Conservation (phyloP, 2,888 invertebrate genomes). For the Lycaena phlaeas region DNA sequence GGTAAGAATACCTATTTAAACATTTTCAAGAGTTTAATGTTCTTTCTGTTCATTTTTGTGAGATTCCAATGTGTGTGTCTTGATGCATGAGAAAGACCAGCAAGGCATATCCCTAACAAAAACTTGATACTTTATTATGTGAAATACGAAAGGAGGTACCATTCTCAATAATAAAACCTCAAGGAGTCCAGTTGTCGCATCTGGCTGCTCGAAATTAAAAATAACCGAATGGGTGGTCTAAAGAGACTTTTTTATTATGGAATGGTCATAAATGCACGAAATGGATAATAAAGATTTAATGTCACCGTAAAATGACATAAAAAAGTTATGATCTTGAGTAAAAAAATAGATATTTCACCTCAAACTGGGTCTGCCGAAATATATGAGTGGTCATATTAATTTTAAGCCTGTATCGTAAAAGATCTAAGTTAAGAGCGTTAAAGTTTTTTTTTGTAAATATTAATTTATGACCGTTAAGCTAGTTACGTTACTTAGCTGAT, state of each 20-base stretch:
- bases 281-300: constrained; percentile 21
- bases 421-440: no score
- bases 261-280: constrained; percentile 17
- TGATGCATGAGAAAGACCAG: no score
- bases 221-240: constrained; percentile 7
- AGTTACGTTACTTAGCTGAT: no score
- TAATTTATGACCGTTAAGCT: no score
- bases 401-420: constrained; percentile 4
- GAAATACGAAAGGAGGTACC: no score
- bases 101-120: no score
- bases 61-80: no score
- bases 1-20: no score
- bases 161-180: background rate
- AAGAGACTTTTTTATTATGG: constrained; percentile 18
- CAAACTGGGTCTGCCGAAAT: constrained; percentile 20
- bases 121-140: no score
- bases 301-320: constrained; percentile 21
- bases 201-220: constrained; percentile 1
- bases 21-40: no score
- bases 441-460: no score
- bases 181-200: background rate
- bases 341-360: constrained; percentile 20
- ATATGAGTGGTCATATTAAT: constrained; percentile 9
- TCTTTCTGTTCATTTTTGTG: no score
- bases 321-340: constrained; percentile 21